Percentiles rank a stretch among this genome's conserved stretches.
These are phyloP conservation scores for Chrysaora quinquecirrha DNA, from an alignment of 30 jellyfish, hydroid and myxozoan genomes.

Conservation along the genomic window DNA sequence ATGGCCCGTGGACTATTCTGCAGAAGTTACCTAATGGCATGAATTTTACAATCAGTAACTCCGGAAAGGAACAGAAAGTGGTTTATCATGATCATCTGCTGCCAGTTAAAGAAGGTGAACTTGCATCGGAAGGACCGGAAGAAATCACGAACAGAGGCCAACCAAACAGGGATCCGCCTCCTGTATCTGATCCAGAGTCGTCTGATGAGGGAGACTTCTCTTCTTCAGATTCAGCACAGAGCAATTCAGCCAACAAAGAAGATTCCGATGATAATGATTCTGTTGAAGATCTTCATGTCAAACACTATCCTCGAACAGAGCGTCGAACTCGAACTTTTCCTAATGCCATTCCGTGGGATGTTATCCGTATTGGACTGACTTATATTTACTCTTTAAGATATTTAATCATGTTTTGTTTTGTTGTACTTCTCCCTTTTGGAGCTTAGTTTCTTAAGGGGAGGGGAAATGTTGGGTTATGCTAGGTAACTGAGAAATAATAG, in stretches of 20 bases:
- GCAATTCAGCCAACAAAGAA: no score
- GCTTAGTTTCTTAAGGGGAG: no score
- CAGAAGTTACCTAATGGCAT: not conserved
- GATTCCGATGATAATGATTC: not conserved
- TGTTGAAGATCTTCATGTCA: not conserved
- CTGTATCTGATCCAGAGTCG: not conserved
- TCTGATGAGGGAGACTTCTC: not conserved
- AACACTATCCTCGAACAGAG: not conserved
- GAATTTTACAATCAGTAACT: not conserved
- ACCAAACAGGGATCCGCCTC: not conserved
- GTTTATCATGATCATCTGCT: not conserved
- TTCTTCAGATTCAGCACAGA: no score
- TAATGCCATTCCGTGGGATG: not conserved
- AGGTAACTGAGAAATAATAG: no score
- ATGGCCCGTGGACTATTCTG: slow-evolving; percentile 9
- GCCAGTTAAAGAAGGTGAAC: not conserved
- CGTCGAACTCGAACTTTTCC: not conserved
- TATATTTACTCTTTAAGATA: no score
- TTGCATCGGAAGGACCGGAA: not conserved
- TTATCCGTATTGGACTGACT: no score
- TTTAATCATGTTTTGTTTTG: no score
- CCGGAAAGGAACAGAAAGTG: not conserved
- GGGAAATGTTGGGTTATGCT: no score
- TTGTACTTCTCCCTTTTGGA: no score
- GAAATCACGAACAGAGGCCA: not conserved